Evolutionary conservation across 2,797 vertebrate genomes (phyloP).

Genomic region (Epinephelus coioides): DNA sequence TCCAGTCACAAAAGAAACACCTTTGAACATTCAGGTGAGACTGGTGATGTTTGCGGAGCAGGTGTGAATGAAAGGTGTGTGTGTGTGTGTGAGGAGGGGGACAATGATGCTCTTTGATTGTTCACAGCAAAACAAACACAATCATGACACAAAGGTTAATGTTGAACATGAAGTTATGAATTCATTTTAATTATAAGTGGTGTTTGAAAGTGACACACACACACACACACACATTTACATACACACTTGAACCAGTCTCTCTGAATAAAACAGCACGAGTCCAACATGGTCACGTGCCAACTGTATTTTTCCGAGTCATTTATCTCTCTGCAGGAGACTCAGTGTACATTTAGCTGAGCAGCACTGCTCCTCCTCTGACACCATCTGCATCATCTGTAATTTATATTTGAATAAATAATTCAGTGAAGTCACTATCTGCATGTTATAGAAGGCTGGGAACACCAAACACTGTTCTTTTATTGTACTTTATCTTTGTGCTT

Average conservation of each 20-base stretch:
- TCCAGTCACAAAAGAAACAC: no score
- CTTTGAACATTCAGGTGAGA: no score
- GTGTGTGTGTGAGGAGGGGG: background rate
- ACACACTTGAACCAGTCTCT: background rate
- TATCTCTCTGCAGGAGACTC: background rate
- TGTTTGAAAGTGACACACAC: background rate
- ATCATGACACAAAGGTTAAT: background rate
- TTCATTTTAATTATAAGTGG: background rate
- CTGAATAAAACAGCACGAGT: no score
- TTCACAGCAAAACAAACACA: background rate
- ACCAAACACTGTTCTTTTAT: no score
- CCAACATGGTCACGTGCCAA: background rate
- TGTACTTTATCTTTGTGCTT: no score
- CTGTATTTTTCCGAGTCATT: conserved; percentile 22
- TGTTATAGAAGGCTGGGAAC: background rate
- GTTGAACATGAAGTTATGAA: background rate
- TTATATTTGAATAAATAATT: background rate
- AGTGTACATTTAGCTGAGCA: no score
- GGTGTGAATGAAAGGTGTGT: background rate
- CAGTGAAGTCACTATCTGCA: background rate
- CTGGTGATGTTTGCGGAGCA: no score
- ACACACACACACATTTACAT: background rate
- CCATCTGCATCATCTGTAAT: no score
- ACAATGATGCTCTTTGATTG: conserved; percentile 12
- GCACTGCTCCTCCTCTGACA: background rate